Evolutionary conservation across 2,113 vertebrate species (phyloP).

Genomic region (Vireo altiloquus): DNA sequence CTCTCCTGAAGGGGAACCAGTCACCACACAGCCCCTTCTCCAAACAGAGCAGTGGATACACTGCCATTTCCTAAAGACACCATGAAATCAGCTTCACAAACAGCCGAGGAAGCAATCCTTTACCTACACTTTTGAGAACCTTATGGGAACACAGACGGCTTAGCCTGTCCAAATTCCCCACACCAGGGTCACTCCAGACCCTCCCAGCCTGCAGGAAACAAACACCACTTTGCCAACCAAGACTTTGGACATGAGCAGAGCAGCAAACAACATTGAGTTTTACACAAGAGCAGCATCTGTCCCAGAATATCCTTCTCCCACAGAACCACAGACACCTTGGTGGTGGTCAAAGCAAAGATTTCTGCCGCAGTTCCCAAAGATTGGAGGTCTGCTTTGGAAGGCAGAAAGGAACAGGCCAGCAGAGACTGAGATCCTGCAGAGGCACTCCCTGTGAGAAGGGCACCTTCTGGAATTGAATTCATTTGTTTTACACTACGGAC

Average conservation of each 20-base stretch:
- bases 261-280: background rate
- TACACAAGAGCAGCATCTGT: background rate
- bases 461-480: conserved; percentile 25
- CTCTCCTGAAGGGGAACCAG: background rate
- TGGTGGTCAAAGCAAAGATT: background rate
- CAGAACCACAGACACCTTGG: rapidly evolving
- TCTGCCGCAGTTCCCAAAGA: background rate
- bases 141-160: rapidly evolving
- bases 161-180: background rate
- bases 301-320: background rate
- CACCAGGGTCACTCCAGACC: background rate
- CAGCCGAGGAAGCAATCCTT: background rate
- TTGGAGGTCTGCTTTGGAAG: background rate
- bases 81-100: background rate
- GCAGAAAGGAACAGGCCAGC: background rate
- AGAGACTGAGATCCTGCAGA: background rate
- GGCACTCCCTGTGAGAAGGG: background rate
- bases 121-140: background rate
- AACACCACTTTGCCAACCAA: background rate
- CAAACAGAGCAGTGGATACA: background rate
- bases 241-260: background rate
- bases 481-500: background rate
- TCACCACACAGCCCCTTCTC: background rate
- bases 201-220: background rate
- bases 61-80: background rate